Conservation (phyloP, 2,797 vertebrate species). For the Rhynchotus rufescens region DNA sequence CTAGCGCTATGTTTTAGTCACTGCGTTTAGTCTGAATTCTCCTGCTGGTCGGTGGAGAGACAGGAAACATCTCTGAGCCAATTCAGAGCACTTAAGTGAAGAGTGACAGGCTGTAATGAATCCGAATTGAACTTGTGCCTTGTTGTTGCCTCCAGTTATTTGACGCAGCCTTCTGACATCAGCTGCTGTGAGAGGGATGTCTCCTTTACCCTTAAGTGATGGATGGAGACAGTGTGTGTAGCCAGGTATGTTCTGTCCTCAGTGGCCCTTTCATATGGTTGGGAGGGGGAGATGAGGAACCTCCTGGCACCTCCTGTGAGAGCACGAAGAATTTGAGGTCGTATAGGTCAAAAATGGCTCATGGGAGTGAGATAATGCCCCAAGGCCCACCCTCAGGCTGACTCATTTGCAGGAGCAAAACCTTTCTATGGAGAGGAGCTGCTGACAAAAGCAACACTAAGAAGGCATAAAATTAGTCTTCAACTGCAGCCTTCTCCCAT, state of each 20-base stretch:
- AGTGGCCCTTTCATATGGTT: not conserved
- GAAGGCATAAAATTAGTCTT: not conserved
- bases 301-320: not conserved
- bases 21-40: not conserved
- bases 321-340: not conserved
- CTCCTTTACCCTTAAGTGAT: not conserved
- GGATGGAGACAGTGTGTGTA: not conserved
- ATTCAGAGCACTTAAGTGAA: not conserved
- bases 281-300: not conserved
- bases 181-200: not conserved
- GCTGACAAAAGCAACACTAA: rapidly evolving
- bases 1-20: not conserved
- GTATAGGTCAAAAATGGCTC: not conserved
- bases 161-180: not conserved
- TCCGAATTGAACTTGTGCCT: not conserved
- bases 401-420: not conserved
- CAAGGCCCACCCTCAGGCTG: not conserved
- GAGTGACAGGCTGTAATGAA: not conserved
- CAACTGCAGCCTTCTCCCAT: not conserved
- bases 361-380: not conserved
- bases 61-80: not conserved
- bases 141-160: not conserved
- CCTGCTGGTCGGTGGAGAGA: not conserved
- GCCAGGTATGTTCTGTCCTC: not conserved
- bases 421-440: not conserved